Conservation (phyloP, 2,888 invertebrate genomes). For the Lasioglossum malachurum region DNA sequence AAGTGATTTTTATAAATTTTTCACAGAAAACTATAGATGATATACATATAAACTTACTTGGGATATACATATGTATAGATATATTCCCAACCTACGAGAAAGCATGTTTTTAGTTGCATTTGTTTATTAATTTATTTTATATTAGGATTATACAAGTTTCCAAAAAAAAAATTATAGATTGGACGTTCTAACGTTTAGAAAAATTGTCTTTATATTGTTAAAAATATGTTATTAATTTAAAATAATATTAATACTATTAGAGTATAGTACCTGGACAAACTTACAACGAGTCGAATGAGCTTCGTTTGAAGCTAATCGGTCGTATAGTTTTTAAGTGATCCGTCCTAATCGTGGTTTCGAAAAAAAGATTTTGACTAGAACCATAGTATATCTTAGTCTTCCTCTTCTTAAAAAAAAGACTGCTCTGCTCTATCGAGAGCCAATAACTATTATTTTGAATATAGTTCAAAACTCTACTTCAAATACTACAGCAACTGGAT, state of each 20-base stretch:
- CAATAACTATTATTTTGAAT: background rate
- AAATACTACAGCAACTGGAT: background rate
- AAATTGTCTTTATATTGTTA: constrained; percentile 6
- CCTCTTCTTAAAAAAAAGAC: too few species aligned
- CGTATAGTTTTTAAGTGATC: background rate
- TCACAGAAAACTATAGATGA: background rate
- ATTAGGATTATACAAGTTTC: background rate
- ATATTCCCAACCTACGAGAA: background rate
- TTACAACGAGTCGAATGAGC: background rate
- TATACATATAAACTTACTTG: constrained; percentile 6
- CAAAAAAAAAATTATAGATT: background rate
- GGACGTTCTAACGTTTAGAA: background rate
- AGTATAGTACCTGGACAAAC: background rate
- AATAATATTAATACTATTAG: background rate
- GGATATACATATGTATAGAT: background rate
- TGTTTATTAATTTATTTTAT: background rate
- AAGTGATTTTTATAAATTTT: background rate
- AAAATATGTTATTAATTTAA: background rate
- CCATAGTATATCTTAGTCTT: background rate
- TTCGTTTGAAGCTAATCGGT: background rate
- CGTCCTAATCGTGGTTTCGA: background rate
- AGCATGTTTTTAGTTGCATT: background rate
- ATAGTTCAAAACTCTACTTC: background rate
- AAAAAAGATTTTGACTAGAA: background rate
- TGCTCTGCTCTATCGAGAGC: background rate